Evolutionary conservation across 1,140 invertebrate genomes (phyloP).

Genomic region (Dufourea novaeangliae): DNA sequence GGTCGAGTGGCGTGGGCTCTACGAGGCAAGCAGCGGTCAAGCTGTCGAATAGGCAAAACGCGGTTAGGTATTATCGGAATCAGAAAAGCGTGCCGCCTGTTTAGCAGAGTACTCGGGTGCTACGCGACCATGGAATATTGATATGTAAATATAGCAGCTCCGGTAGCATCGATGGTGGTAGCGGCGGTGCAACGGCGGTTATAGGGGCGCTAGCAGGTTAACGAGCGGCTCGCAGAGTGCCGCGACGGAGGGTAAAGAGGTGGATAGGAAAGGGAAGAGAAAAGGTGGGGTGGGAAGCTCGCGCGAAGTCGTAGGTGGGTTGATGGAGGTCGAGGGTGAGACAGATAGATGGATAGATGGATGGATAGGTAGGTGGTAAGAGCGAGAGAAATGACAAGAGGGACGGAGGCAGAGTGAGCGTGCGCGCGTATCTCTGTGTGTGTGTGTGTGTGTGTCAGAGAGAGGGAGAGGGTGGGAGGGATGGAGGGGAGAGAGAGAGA

Average conservation of each 20-base stretch:
- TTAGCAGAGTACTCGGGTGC: conserved; percentile 34
- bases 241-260: conserved; percentile 46
- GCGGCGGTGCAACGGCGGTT: conserved; percentile 69
- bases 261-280: conserved; percentile 46
- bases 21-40: too few relatives aligned
- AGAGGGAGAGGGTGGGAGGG: conserved; percentile 33
- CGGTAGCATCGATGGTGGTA: conserved; percentile 53
- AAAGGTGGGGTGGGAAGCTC: conserved; percentile 39
- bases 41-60: too few relatives aligned
- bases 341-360: conserved; percentile 40
- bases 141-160: conserved; percentile 78
- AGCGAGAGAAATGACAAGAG: conserved; percentile 40
- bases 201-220: conserved; percentile 76
- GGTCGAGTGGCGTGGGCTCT: too few relatives aligned
- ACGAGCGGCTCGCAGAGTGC: conserved; percentile 73
- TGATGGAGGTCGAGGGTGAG: conserved; percentile 57
- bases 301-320: conserved; percentile 49
- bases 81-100: conserved; percentile 60
- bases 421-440: background rate
- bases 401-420: conserved; percentile 1
- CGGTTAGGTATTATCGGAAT: too few relatives aligned
- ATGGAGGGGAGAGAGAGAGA: conserved; percentile 13
- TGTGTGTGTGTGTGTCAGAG: conserved; percentile 31
- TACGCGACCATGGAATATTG: conserved; percentile 74
- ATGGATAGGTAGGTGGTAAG: conserved; percentile 46